A percentile compares a stretch with the other conserved stretches of the same genome.
Evolutionary conservation across 2,113 vertebrate genomes (phyloP).

Genomic region (Entomyzon cyanotis): DNA sequence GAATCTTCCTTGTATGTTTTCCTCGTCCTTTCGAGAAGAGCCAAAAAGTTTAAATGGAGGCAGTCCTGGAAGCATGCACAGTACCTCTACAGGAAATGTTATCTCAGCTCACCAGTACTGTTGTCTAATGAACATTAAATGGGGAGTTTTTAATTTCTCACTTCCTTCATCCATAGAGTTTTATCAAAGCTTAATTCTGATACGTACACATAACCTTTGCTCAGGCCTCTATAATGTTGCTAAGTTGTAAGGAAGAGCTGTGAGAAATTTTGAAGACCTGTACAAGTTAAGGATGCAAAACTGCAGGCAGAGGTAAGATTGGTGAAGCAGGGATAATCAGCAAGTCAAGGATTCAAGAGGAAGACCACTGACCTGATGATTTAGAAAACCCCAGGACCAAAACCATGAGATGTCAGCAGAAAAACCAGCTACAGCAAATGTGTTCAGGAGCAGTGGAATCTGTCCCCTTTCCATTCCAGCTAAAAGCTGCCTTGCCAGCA

Average conservation of each 20-base stretch:
- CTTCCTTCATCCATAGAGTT: neutral
- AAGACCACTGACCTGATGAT: neutral
- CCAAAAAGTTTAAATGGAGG: neutral
- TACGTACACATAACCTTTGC: neutral
- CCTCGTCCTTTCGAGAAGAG: rapidly evolving
- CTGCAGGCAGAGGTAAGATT: neutral
- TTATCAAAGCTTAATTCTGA: neutral
- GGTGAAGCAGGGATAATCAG: neutral
- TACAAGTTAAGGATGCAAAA: neutral
- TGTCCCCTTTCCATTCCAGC: neutral
- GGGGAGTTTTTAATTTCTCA: neutral
- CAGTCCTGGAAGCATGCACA: neutral
- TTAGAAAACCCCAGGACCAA: neutral
- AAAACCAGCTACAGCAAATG: neutral
- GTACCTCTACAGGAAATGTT: neutral
- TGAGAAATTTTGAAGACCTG: neutral
- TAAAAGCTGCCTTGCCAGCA: neutral
- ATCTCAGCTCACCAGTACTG: neutral
- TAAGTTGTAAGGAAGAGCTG: neutral
- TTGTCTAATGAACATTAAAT: neutral
- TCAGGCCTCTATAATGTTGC: neutral
- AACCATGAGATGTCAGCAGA: neutral
- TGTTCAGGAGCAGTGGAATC: neutral
- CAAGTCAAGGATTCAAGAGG: neutral
- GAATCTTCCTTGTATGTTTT: neutral